Evolutionary conservation across 2,797 vertebrate genomes (phyloP), one percentile per base, ranked within the genome.

Genomic region (Champsocephalus gunnari): DNA sequence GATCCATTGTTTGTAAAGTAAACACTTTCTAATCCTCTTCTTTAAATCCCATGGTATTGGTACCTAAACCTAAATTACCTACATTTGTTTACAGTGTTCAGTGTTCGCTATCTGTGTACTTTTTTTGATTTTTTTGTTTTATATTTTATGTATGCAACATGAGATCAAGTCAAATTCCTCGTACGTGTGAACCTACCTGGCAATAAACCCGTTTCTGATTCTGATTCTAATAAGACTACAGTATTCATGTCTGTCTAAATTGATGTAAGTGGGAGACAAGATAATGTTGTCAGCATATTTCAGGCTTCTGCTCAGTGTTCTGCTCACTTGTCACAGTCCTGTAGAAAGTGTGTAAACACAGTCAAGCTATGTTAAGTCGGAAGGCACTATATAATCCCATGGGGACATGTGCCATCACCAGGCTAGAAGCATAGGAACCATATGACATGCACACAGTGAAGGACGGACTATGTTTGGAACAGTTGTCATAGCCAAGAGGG

Each of bases 351-450:
- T 82, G 73, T 85, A 89, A 91, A 89, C 86, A 92, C 71, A 89
- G 83, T 90, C 87, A 81, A 87, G 85, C 74, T 88, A 88, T 85
- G 88, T 90, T 86, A 89, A 80, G 81, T 90, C 89, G 88, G 61
- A 80, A 78, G 76, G 77, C 79, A 88, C 82, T 84, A 79, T 65
- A 67, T 12, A 62, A 68, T 88, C 77, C 80, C 78, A 63, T 71
- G 80, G 85, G 82, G 80, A 80, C 55, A 55, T 80, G 77, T 88
- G 83, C 82, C 85, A 84, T 79, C 88, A 41, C 51, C 79, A 75
- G 67, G 69, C 61, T 50, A 79, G 55, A 59, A 81, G 75, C 79
- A 83, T 73, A 65, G 45, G 59, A 67, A 88, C 80, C 50, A 69
- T 41, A 80, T 58, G 66, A 67, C 67, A 80, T 61, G 69, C 49